A percentile compares a stretch with the other conserved stretches of the same genome.
These are phyloP conservation scores for Sinodicranocentrus sp. DNA, from an alignment of 2,888 invertebrate genomes.

Conservation along the genomic window DNA sequence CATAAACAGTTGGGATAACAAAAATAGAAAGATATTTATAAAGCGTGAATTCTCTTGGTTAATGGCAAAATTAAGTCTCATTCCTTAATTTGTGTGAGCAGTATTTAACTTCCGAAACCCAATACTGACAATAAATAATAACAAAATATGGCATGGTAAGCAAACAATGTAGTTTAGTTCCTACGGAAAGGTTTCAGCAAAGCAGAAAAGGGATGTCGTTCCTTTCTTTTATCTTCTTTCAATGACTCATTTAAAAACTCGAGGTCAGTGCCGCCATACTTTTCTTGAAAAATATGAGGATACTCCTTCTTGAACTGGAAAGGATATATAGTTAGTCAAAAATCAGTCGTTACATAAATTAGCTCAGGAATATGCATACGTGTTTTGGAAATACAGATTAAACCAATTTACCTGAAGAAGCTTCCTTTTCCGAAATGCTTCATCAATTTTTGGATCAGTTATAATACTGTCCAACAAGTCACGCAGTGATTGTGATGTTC, in stretches of 20 bases:
- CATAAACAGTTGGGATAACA: too few species aligned
- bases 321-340: not conserved
- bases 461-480: constrained; percentile 67
- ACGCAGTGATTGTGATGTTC: constrained; percentile 71
- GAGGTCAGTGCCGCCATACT: constrained; percentile 64
- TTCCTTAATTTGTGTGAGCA: not conserved
- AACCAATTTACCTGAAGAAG: constrained; percentile 68
- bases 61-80: not conserved
- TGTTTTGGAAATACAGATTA: too few species aligned
- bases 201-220: constrained; percentile 46
- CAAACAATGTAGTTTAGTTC: constrained; percentile 9
- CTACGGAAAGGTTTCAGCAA: constrained; percentile 35
- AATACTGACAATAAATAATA: not conserved
- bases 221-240: constrained; percentile 48
- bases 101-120: not conserved
- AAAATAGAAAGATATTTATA: not conserved
- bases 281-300: constrained; percentile 74
- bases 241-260: constrained; percentile 35
- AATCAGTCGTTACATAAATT: not conserved
- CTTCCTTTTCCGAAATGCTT: constrained; percentile 42
- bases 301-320: constrained; percentile 72
- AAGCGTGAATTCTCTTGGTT: not conserved
- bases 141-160: not conserved
- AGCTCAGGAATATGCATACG: too few species aligned
- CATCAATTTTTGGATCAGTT: constrained; percentile 58